phyloP scores from a whole-genome alignment of 2,888 invertebrate species.

The Prenolepis imparis region DNA sequence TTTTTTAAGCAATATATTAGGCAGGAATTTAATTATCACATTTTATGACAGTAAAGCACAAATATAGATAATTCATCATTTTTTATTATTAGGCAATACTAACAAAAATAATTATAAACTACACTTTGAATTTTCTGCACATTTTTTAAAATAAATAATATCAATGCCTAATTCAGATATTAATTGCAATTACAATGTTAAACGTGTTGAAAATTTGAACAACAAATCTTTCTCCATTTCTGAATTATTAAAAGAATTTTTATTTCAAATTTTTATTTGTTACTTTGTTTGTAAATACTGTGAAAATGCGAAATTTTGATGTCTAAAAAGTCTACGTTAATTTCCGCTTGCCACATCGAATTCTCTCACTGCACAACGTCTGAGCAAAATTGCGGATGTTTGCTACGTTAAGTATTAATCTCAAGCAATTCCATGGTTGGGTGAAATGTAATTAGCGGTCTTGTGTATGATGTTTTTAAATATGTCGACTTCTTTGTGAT shows the following conservation, averaged over 20 bases:
- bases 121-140: not conserved
- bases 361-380: slow-evolving; percentile 5
- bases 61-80: not conserved
- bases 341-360: slow-evolving; percentile 61
- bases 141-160: not conserved
- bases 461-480: slow-evolving; percentile 56
- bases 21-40: not conserved
- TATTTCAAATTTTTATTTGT: not conserved
- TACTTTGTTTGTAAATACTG: no score
- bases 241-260: not conserved
- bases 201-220: not conserved
- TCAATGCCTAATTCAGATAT: not conserved
- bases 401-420: slow-evolving; percentile 60
- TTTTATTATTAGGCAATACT: not conserved
- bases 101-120: not conserved
- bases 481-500: slow-evolving; percentile 38
- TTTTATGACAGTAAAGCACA: not conserved
- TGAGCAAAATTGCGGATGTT: slow-evolving; percentile 20
- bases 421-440: slow-evolving; percentile 47
- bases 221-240: not conserved
- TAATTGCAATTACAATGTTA: not conserved
- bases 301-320: slow-evolving; percentile 30
- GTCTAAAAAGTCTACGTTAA: slow-evolving; percentile 34
- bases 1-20: not conserved
- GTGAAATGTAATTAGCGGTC: slow-evolving; percentile 56